Evolutionary conservation across 2,113 vertebrate genomes (phyloP), one percentile per base, ranked within the genome.

Genomic region (Chaetops frenatus): DNA sequence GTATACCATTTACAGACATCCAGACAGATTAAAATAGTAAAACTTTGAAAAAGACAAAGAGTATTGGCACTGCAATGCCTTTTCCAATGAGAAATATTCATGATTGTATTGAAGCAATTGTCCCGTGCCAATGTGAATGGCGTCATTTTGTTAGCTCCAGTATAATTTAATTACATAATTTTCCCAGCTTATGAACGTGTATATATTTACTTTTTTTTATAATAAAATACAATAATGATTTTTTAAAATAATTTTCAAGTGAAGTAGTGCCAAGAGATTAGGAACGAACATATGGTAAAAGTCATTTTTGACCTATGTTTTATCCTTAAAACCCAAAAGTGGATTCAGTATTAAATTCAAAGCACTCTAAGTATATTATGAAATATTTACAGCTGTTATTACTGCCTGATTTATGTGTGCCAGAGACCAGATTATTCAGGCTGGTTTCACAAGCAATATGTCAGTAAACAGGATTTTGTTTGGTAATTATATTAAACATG

Each of bases 311-410:
- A 95, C 89, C 79, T 61, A 66, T 82, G 72, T 67, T 96, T 97
- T 94, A 91, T 92, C 84, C 80, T 95, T 74, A 94, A 97, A 96
- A 97, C 76, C 64, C 78, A 50, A 64, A 95, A 96, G 70, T 92
- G 78, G 73, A 79, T 95, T 96, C 95, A 87, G 88, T 94, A 96
- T 91, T 97, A 94, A 97, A 98, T 97, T 92, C 86, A 97, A 97
- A 97, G 94, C 45, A 70, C 65, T 85, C 57, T 91, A 95, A 94
- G 88, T 95, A 90, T 96, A 97, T 91, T 96, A 82, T 95, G 95
- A 95, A 96, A 95, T 97, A 97, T 95, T 96, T 97, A 95, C 96
- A 94, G 95, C 95, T 97, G 94, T 95, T 98, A 96, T 96, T 97
- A 97, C 96, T 91, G 89, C 94, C 65, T 92, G 89, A 95, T 92